Percentiles rank a stretch among this genome's conserved stretches.
These are phyloP conservation scores for Strix uralensis DNA, from an alignment of 2,113 vertebrate genomes.

Conservation along the genomic window DNA sequence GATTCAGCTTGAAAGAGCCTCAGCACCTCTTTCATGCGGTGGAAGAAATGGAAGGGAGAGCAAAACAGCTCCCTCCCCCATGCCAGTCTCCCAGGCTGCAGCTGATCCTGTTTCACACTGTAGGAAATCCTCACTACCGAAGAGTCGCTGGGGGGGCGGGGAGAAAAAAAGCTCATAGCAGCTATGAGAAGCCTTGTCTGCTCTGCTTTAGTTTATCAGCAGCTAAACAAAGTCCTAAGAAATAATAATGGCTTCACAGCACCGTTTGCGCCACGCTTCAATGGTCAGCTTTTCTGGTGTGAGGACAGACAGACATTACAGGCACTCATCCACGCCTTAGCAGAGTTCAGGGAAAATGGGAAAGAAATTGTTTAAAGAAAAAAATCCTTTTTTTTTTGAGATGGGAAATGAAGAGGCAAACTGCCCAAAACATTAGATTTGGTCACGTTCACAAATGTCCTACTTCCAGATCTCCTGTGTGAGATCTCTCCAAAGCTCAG, in stretches of 20 bases:
- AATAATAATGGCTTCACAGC: not conserved
- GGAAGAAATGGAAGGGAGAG: not conserved
- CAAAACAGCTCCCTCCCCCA: not conserved
- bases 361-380: not conserved
- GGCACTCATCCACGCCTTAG: not conserved
- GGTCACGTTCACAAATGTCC: not conserved
- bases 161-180: not conserved
- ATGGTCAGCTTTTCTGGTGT: fast-evolving
- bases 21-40: not conserved
- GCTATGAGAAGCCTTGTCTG: not conserved
- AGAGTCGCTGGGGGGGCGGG: not conserved
- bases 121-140: not conserved
- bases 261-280: not conserved
- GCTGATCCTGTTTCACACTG: conserved; percentile 28
- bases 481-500: not conserved
- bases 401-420: not conserved
- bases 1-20: conserved; percentile 11
- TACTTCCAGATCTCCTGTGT: not conserved
- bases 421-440: not conserved
- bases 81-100: not conserved
- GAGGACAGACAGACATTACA: not conserved
- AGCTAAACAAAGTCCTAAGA: not conserved
- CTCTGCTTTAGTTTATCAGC: not conserved
- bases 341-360: not conserved
- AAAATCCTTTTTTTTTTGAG: not conserved